phyloP scores from a whole-genome alignment of 2,888 invertebrate species.

The Caenorhabditis parvicauda region DNA sequence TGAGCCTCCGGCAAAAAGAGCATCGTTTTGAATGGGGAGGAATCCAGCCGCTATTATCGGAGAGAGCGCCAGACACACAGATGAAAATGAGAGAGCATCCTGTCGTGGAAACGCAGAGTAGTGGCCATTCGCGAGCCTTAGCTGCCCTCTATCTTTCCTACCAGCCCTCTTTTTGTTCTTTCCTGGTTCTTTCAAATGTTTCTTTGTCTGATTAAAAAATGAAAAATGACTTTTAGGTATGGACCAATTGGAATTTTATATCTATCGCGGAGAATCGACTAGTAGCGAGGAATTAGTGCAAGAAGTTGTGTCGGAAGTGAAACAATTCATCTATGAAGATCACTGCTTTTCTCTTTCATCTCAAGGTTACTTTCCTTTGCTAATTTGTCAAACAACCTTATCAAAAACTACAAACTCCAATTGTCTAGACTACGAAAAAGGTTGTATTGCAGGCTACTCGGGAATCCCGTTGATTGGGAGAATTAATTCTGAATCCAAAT shows the following conservation, averaged over 20 bases:
- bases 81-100: no score
- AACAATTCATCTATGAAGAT: conserved; percentile 33
- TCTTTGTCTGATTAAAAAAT: not conserved
- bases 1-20: no score
- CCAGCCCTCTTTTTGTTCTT: no score
- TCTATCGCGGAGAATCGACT: conserved; percentile 34
- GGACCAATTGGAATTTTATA: conserved; percentile 11
- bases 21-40: no score
- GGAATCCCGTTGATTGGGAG: conserved; percentile 41
- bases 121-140: no score
- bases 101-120: no score
- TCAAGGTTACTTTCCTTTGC: conserved; percentile 10
- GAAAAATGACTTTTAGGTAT: not conserved
- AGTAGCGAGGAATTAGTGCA: conserved; percentile 31
- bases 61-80: no score
- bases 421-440: no score
- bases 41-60: no score
- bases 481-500: conserved; percentile 17
- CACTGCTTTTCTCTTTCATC: conserved; percentile 21
- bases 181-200: not conserved
- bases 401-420: no score
- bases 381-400: not conserved
- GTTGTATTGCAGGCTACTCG: conserved; percentile 34
- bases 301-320: conserved; percentile 31
- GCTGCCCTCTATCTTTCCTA: no score